Base-by-base conservation (phyloP, 1,140 invertebrate species). In the Drosophila ohnishii region DNA sequence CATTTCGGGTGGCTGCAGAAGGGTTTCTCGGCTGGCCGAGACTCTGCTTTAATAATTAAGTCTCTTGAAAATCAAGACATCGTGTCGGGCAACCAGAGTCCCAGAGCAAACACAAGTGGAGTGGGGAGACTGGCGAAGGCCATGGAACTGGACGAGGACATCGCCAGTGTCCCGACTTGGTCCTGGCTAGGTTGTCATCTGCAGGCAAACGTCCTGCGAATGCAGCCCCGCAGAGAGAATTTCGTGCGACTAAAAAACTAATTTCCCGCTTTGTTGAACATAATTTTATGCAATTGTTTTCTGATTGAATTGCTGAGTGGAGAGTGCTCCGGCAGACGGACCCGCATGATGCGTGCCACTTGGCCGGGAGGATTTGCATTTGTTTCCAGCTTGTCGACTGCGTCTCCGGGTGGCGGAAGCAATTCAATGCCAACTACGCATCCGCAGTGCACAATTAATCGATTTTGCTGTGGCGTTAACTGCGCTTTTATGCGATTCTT, bases 211-310 rank as follows among this genome's bases (percentile, higher is more conserved):
- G 19, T 47, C 50, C 67, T 37, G 28, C 14, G 28, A 47, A 22
- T 70, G 66, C 66, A 73, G 45, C 39, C 39, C 65, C 14, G 35
- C 55, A 14, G 32, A 22, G n/a, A 47, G 25, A 16, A 19, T 34
- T 25, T 47, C 11, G 63, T 48, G 75, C 69, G 53, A 79, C 75
- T 86, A 82, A 79, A 81, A 86, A 86, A 86, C 79, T 87, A 87
- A 86, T 86, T 86, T 86, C 75, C 69, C 83, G 75, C 79, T 66
- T 75, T 79, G 83, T 56, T 87, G 79, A 67, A 55, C 83, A 86
- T 87, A 83, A 86, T 86, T 83, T 79, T 79, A 86, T 87, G 83
- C 83, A 86, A 87, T 86, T 86, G 83, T 86, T 79, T 87, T 77
- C 66, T 55, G 61, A 79, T 87, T 79, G 67, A 85, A 80, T 78